These are phyloP conservation scores for Norana najaformis DNA, from an alignment of 2,888 invertebrate species.

Conservation along the genomic window DNA sequence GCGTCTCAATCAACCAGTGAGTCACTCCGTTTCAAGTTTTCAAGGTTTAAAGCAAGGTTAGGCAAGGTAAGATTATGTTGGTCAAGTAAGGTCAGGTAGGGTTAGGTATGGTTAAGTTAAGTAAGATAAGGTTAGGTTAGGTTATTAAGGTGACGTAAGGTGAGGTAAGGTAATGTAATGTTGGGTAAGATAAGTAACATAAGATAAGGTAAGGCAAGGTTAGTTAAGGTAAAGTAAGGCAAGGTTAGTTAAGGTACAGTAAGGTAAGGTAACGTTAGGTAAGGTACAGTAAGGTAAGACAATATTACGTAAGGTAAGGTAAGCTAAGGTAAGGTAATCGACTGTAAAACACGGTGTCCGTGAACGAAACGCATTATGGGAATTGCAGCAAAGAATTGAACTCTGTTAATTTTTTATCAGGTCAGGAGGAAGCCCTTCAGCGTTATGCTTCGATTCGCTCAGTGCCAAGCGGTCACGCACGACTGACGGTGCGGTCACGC, in stretches of 20 bases:
- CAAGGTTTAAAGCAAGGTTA: no score
- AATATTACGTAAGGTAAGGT: no score
- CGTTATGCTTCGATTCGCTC: slow-evolving; percentile 16
- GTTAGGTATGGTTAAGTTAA: not conserved
- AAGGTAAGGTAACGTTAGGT: no score
- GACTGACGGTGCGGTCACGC: not conserved
- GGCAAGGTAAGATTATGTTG: no score
- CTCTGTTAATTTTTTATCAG: not conserved
- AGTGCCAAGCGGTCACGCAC: not conserved
- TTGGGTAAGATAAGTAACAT: not conserved
- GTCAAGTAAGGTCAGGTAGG: not conserved
- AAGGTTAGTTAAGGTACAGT: no score
- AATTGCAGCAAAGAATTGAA: no score
- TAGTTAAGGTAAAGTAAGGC: not conserved
- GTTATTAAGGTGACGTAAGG: not conserved
- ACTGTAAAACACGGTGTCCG: no score
- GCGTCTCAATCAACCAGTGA: not conserved
- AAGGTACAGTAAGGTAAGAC: no score
- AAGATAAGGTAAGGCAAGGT: not conserved
- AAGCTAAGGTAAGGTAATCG: no score
- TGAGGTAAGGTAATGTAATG: not conserved
- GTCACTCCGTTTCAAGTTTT: no score
- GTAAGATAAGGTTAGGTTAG: no score
- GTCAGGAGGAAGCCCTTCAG: not conserved
- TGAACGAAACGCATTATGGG: no score